Conservation (phyloP, 2,113 vertebrate species). For the Bucco capensis region DNA sequence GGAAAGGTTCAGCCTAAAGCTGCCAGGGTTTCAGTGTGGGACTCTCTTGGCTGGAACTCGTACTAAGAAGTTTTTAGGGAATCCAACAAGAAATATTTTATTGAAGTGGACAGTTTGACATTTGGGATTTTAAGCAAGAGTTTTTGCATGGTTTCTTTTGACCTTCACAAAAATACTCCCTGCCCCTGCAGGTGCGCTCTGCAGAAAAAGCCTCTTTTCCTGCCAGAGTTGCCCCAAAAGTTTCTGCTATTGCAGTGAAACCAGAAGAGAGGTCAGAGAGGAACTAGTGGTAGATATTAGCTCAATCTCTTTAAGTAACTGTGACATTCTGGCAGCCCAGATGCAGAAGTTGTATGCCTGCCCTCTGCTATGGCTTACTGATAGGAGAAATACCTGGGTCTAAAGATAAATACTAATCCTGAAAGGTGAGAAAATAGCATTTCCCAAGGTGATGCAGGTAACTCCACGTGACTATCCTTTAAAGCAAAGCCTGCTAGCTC, state of each 20-base stretch:
- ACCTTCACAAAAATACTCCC: neutral
- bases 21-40: neutral
- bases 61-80: neutral
- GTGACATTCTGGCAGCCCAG: neutral
- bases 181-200: neutral
- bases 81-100: neutral
- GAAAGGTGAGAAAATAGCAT: neutral
- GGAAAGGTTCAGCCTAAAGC: neutral
- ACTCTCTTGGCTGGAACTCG: neutral
- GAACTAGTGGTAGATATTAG: neutral
- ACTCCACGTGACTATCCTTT: neutral
- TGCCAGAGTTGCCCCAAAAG: neutral
- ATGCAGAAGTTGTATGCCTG: neutral
- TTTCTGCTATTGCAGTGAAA: neutral
- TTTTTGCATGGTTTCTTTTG: neutral
- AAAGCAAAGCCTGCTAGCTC: neutral
- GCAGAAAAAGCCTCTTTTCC: neutral
- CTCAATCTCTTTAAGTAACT: neutral
- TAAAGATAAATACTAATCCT: neutral
- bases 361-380: neutral
- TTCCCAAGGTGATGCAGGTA: neutral
- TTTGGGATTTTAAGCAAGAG: neutral
- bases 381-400: neutral
- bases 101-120: neutral
- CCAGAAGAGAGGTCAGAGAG: neutral